Conservation (phyloP, 2,888 invertebrate species). For the Plebejus melissa region DNA sequence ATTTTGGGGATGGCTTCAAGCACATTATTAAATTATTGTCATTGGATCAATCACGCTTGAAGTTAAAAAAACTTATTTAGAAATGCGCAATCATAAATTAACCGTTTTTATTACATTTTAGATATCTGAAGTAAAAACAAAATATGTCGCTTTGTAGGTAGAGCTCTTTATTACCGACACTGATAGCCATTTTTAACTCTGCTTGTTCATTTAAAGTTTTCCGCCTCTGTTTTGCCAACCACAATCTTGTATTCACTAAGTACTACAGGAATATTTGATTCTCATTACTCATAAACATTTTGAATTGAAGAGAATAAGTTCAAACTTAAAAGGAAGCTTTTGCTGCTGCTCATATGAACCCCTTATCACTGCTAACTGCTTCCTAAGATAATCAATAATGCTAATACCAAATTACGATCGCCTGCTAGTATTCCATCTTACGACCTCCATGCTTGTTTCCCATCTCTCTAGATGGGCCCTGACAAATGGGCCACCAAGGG, state of each 20-base stretch:
- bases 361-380: background rate
- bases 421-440: background rate
- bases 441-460: background rate
- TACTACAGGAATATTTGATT: background rate
- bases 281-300: background rate
- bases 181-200: background rate
- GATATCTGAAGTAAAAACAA: background rate
- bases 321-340: background rate
- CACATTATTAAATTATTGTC: too few relatives aligned
- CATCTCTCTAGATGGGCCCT: background rate
- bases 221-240: background rate
- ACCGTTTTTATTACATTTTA: background rate
- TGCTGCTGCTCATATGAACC: background rate
- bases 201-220: background rate
- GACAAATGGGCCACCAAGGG: constrained; percentile 6
- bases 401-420: background rate
- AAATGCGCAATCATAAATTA: too few relatives aligned
- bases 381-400: too few relatives aligned
- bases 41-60: too few relatives aligned
- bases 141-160: background rate
- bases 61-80: too few relatives aligned
- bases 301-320: background rate
- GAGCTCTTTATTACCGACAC: background rate
- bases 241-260: background rate
- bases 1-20: too few relatives aligned